Evolutionary conservation across 2,797 vertebrate genomes (phyloP).

Genomic region (Neosilurus mollespiculum): DNA sequence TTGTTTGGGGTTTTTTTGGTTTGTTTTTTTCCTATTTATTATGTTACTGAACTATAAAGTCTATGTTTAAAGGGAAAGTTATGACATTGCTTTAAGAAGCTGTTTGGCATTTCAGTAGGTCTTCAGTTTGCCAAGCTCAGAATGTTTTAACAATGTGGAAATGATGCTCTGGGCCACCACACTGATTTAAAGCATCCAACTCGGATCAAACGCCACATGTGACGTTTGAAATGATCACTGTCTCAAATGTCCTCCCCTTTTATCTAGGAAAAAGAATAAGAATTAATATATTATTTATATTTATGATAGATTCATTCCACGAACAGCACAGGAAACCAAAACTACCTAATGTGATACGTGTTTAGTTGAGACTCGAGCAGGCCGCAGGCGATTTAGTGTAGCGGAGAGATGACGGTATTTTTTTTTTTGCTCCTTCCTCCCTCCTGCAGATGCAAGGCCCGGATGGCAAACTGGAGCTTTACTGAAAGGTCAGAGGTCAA

Average conservation of each 20-base stretch:
- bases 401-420: constrained; percentile 10
- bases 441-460: neutral
- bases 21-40: constrained; percentile 90
- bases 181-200: constrained; percentile 15
- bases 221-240: constrained; percentile 52
- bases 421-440: constrained; percentile 15
- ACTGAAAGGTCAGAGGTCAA: constrained; percentile 74
- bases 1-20: constrained; percentile 36
- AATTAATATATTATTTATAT: constrained; percentile 74
- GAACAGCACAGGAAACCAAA: constrained; percentile 65
- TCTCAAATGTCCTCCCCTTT: constrained; percentile 47
- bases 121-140: constrained; percentile 82
- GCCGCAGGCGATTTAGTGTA: constrained; percentile 45
- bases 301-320: constrained; percentile 68
- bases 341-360: constrained; percentile 64
- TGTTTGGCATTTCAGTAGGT: constrained; percentile 82
- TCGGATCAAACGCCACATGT: constrained; percentile 38
- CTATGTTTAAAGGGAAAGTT: constrained; percentile 92
- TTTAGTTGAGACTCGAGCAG: constrained; percentile 49
- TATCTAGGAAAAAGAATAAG: constrained; percentile 40
- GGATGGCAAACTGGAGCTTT: constrained; percentile 74
- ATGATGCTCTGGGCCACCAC: neutral
- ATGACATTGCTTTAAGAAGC: constrained; percentile 81
- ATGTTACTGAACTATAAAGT: constrained; percentile 89
- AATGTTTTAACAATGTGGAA: constrained; percentile 49